Evolutionary conservation across 2,113 vertebrate genomes (phyloP), one percentile per base, ranked within the genome.

Genomic region (Hydrochoerus hydrochaeris): DNA sequence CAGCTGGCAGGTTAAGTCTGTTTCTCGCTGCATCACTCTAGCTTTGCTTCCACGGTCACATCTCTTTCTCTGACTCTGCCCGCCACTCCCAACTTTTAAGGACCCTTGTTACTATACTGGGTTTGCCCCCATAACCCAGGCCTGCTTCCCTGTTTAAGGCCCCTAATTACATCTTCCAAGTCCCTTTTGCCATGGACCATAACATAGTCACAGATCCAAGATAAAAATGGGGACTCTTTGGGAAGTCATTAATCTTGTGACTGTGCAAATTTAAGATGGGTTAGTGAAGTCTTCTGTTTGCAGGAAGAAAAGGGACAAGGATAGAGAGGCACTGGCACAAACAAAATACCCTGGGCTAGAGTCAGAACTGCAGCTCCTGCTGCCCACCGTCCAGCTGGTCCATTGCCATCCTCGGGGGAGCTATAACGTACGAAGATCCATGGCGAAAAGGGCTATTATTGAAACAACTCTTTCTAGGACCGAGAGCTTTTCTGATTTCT

Each of bases 391-490:
- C 78, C 32, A 49, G 65, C 49, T 57, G 60, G 28, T 11, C 13
- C 22, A n/a, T 11, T 32, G 5, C 41, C 77, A 60, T 20, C 52
- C 49, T 88, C 46, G 52, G 16, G 32, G 54, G 49, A 93, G 80
- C 32, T 30, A 44, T 26, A 28, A 82, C n/a, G 77, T 84, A 91
- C 90, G 41, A 77, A 46, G 62, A 97, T 62, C 2, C 11, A 28
- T 24, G 78, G 35, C 57, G 58, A 65, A 80, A 78, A 54, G 24
- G 6, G 54, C 24, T 83, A 86, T 89, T 92, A 57, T 46, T 82
- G 92, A 96, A 84, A 52, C 44, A 89, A 82, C 19, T 84, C 17
- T 88, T 95, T 30, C 52, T 35, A 60, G 71, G 16, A 90, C 46
- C 44, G 6, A 52, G 46, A 9, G 28, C 88, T 89, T 91, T 94